These are phyloP conservation scores for Drosophila eohydei DNA, from an alignment of 2,888 invertebrate genomes.

Conservation along the genomic window DNA sequence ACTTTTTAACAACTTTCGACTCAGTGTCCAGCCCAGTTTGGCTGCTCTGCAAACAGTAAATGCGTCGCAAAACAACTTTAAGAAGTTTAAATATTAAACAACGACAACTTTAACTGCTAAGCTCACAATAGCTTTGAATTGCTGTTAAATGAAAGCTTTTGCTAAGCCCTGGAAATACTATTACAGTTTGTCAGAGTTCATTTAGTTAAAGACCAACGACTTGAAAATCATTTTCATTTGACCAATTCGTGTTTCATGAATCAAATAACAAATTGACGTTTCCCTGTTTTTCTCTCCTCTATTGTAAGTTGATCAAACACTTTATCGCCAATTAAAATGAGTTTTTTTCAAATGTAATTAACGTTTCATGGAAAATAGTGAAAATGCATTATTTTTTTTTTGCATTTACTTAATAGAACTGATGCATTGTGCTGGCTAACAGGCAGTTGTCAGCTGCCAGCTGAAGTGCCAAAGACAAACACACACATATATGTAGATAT, in stretches of 20 bases:
- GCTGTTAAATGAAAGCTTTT: neutral
- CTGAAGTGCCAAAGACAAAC: too few species aligned
- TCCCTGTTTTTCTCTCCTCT: neutral
- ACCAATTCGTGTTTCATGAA: neutral
- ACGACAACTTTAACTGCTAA: conserved; percentile 1
- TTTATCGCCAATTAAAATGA: conserved; percentile 1
- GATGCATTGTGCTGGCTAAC: neutral
- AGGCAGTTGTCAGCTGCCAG: neutral
- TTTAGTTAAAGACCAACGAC: neutral
- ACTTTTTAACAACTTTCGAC: conserved; percentile 59
- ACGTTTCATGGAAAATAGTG: neutral
- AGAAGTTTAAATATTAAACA: conserved; percentile 10
- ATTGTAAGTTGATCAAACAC: neutral
- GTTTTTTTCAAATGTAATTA: conserved; percentile 1
- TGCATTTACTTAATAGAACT: neutral
- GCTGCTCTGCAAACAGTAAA: neutral
- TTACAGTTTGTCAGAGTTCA: neutral
- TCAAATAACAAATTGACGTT: neutral
- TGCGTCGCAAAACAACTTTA: conserved; percentile 2
- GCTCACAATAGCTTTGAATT: neutral
- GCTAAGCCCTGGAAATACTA: neutral
- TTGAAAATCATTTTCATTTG: neutral
- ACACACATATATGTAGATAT: neutral
- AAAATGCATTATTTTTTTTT: neutral
- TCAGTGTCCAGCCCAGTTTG: conserved; percentile 4